A percentile compares a stretch with the other conserved stretches of the same genome.
Conservation (phyloP, 2,113 vertebrate genomes). For the Paracanthobrama guichenoti region DNA sequence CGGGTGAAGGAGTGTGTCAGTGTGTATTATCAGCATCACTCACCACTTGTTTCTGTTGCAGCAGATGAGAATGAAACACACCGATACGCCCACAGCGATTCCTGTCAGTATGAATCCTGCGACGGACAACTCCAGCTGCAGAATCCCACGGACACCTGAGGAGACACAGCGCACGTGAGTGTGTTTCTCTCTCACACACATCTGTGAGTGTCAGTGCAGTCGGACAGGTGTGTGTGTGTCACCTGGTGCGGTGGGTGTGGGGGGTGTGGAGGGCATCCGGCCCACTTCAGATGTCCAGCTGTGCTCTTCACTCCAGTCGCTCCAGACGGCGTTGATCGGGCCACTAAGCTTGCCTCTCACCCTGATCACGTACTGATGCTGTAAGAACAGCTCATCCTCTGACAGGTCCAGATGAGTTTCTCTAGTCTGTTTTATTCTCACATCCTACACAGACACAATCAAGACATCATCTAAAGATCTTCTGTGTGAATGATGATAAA, state of each 20-base stretch:
- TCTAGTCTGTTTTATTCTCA: rapidly evolving
- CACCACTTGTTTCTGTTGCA: neutral
- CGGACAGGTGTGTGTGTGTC: neutral
- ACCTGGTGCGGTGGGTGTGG: neutral
- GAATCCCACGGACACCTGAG: rapidly evolving
- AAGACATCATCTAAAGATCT: no score
- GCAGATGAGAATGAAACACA: neutral
- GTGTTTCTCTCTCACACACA: neutral
- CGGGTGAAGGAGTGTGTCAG: no score
- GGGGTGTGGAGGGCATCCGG: neutral
- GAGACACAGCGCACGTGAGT: neutral
- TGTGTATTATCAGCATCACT: neutral
- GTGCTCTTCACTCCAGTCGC: slow-evolving; percentile 23
- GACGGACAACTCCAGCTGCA: neutral
- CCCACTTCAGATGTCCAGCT: neutral
- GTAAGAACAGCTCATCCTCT: neutral
- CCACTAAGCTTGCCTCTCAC: neutral
- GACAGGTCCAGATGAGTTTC: rapidly evolving
- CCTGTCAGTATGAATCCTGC: neutral
- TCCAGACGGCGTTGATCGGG: neutral
- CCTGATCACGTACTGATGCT: neutral
- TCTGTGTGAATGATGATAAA: no score
- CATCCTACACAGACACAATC: slow-evolving; percentile 3
- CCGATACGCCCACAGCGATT: neutral
- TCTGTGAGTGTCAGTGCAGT: neutral